Percentiles rank a stretch among this genome's conserved stretches.
phyloP scores from a whole-genome alignment of 2,113 vertebrate species.

The Ochotona princeps region DNA sequence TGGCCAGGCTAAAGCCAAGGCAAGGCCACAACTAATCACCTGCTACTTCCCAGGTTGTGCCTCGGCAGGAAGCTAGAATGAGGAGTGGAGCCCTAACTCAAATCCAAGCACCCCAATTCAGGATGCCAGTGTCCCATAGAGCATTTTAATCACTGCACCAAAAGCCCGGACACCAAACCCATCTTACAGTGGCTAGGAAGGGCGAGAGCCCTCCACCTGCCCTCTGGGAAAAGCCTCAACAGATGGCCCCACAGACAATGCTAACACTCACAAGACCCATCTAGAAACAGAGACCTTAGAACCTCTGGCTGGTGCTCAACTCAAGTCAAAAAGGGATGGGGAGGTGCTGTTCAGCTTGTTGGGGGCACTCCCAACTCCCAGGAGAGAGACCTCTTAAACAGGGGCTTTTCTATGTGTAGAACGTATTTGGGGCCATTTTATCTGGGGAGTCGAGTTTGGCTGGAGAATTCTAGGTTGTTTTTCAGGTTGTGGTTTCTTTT shows the following conservation, averaged over 20 bases:
- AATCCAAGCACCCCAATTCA: too few species aligned
- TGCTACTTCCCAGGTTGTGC: too few species aligned
- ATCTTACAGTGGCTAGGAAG: neutral
- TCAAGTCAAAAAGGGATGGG: neutral
- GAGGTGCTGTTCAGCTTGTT: neutral
- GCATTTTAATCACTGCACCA: too few species aligned
- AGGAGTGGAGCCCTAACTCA: too few species aligned
- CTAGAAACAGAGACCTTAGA: neutral
- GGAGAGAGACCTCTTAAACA: too few species aligned
- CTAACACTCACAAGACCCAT: neutral
- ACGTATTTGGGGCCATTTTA: neutral
- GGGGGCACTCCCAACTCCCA: neutral
- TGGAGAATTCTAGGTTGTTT: slow-evolving; percentile 50
- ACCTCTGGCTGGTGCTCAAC: neutral
- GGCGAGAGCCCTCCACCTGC: neutral
- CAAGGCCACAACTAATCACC: too few species aligned
- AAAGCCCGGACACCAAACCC: neutral
- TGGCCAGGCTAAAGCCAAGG: too few species aligned
- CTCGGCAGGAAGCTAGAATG: too few species aligned
- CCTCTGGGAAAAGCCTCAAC: neutral
- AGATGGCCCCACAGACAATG: neutral
- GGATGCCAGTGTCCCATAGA: too few species aligned
- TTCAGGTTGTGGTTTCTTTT: slow-evolving; percentile 73
- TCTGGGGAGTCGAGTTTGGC: slow-evolving; percentile 19
- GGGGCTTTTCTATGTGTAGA: neutral